Percentiles rank a stretch among this genome's conserved stretches.
phyloP scores from a whole-genome alignment of 2,113 vertebrate genomes.

The Thermophis baileyi region DNA sequence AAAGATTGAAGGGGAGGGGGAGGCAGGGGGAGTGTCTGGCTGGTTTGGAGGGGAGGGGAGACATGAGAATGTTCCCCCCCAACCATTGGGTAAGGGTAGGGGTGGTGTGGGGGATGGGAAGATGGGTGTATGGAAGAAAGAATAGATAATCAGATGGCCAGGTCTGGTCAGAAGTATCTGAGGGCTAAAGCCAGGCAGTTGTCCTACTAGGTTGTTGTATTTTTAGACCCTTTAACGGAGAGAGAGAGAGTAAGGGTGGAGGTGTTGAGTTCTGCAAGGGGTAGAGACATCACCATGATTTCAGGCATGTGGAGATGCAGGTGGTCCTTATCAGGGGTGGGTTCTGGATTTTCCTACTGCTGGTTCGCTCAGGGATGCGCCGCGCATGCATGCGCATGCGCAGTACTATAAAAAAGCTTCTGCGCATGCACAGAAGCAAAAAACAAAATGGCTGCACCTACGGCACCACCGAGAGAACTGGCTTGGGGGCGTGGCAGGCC shows the following conservation, averaged over 20 bases:
- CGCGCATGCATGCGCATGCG: too few species aligned
- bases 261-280: background rate
- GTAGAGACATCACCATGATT: background rate
- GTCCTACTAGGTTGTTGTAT: background rate
- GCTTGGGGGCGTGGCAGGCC: too few species aligned
- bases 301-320: background rate
- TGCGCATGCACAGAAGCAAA: too few species aligned
- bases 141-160: background rate
- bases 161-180: background rate
- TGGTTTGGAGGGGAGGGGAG: background rate
- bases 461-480: too few species aligned
- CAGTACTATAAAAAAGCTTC: too few species aligned
- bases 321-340: too few species aligned
- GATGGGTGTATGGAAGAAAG: background rate
- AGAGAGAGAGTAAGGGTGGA: background rate
- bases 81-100: background rate
- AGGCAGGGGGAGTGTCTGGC: background rate
- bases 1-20: background rate
- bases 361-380: too few species aligned
- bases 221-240: background rate
- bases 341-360: too few species aligned
- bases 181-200: background rate
- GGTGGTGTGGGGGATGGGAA: background rate
- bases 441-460: too few species aligned
- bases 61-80: background rate